Conservation (phyloP, 1,140 invertebrate species). For the Leptopilina boulardi region DNA sequence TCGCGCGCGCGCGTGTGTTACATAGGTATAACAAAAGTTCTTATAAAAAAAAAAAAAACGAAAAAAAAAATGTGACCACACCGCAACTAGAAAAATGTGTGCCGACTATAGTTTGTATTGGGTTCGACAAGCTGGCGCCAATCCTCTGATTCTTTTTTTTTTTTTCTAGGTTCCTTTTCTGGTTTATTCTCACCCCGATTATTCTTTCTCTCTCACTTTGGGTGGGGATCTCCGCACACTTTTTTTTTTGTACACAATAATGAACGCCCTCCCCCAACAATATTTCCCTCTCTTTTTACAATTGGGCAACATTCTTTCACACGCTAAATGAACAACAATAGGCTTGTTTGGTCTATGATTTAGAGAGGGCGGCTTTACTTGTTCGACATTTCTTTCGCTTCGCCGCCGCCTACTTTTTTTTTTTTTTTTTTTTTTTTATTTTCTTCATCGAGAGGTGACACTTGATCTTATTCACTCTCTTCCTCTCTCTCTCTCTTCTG, state of each 20-base stretch:
- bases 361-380: constrained; percentile 59
- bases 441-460: constrained; percentile 38
- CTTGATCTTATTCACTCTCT: constrained; percentile 44
- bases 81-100: constrained; percentile 35
- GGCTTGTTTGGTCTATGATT: constrained; percentile 72
- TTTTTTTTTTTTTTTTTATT: constrained; percentile 33
- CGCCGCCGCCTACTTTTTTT: constrained; percentile 40
- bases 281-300: constrained; percentile 50
- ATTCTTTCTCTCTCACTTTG: constrained; percentile 17
- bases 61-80: constrained; percentile 50
- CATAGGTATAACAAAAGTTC: constrained; percentile 42
- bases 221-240: constrained; percentile 33
- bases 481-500: constrained; percentile 41
- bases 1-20: constrained; percentile 39
- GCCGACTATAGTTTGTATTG: constrained; percentile 7
- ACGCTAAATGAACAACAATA: constrained; percentile 72
- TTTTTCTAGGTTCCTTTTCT: constrained; percentile 51
- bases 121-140: constrained; percentile 69
- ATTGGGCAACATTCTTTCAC: constrained; percentile 72
- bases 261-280: constrained; percentile 48
- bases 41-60: too few relatives aligned
- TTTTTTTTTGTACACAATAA: constrained; percentile 46
- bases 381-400: constrained; percentile 56
- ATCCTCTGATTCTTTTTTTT: constrained; percentile 49
- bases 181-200: constrained; percentile 16